Evolutionary conservation across 2,888 invertebrate species (phyloP).

Genomic region (Agapostemon virescens): DNA sequence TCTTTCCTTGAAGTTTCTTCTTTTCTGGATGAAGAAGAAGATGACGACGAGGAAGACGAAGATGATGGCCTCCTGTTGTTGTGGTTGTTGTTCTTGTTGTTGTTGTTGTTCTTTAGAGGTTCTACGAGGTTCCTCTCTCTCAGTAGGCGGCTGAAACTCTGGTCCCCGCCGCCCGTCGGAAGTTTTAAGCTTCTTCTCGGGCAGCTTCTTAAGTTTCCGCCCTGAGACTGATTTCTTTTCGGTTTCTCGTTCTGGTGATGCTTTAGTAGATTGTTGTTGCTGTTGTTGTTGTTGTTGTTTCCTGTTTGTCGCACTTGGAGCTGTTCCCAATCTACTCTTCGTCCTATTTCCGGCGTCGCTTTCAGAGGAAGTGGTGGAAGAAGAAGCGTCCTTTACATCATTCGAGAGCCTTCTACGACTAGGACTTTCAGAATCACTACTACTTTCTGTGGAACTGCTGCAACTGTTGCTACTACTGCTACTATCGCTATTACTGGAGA

Average conservation of each 20-base stretch:
- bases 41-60: conserved; percentile 48
- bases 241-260: conserved; percentile 45
- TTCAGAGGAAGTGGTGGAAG: conserved; percentile 76
- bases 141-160: conserved; percentile 86
- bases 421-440: conserved; percentile 76
- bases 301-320: conserved; percentile 30
- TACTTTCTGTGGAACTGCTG: conserved; percentile 80
- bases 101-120: conserved; percentile 77
- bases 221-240: conserved; percentile 76
- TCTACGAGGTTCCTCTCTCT: conserved; percentile 87
- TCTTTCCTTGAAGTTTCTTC: conserved; percentile 66
- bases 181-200: conserved; percentile 92
- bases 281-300: conserved; percentile 49
- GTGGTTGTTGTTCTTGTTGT: conserved; percentile 80
- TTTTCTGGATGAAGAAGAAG: conserved; percentile 47
- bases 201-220: conserved; percentile 85
- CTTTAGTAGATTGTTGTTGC: conserved; percentile 35
- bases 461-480: conserved; percentile 82
- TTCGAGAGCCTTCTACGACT: conserved; percentile 50
- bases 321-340: conserved; percentile 57
- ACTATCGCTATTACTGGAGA: conserved; percentile 82
- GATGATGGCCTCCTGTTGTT: conserved; percentile 70
- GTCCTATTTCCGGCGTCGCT: conserved; percentile 70
- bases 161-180: conserved; percentile 89
- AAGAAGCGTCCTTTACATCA: conserved; percentile 57